These are phyloP conservation scores for Jaculus jaculus DNA, from an alignment of 2,113 vertebrate genomes.

Conservation along the genomic window DNA sequence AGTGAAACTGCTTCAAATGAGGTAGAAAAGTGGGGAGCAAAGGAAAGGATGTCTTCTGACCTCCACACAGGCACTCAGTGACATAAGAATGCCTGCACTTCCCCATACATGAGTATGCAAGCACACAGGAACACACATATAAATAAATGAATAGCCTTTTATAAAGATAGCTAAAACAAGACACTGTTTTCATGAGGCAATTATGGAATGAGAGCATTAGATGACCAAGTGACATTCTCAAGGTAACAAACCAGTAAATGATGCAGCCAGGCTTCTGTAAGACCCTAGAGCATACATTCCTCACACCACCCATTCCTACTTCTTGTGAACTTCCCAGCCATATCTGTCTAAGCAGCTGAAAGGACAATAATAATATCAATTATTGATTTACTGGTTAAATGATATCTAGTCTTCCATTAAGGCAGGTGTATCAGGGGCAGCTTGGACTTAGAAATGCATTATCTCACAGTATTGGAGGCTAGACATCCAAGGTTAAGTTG, in stretches of 20 bases:
- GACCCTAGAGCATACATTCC: not conserved
- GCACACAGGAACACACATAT: no score
- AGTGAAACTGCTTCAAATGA: no score
- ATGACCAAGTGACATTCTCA: not conserved
- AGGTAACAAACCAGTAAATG: not conserved
- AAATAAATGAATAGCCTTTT: no score
- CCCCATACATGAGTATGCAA: no score
- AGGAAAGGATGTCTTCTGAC: no score
- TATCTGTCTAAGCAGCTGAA: not conserved
- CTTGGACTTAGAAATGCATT: not conserved
- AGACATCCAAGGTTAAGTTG: not conserved
- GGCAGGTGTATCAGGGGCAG: not conserved
- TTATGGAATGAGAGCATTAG: not conserved
- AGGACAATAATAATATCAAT: not conserved
- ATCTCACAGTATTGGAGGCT: not conserved
- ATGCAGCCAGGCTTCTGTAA: not conserved
- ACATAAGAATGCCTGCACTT: no score
- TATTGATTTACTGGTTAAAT: not conserved
- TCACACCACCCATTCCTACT: not conserved
- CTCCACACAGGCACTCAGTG: no score
- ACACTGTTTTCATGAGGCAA: not conserved
- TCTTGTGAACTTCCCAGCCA: not conserved
- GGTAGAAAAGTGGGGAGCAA: no score
- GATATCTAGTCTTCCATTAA: not conserved
- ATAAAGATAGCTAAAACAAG: not conserved